Evolutionary conservation across 2,797 vertebrate species (phyloP).

Genomic region (Pseudochaenichthys georgianus): DNA sequence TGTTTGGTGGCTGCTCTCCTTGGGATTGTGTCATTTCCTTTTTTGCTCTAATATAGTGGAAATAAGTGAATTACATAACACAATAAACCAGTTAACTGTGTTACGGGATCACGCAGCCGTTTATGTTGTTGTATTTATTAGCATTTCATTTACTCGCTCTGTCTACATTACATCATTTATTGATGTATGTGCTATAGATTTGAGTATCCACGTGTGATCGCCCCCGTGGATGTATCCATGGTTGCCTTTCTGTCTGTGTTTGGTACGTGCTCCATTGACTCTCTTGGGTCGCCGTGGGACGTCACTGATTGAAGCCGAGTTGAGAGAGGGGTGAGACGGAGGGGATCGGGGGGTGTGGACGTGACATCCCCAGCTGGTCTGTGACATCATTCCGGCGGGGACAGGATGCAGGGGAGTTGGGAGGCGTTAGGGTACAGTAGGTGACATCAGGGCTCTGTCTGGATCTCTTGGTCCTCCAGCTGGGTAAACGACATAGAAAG

Average conservation of each 20-base stretch:
- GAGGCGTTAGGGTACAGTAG: conserved; percentile 67
- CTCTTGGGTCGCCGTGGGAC: conserved; percentile 77
- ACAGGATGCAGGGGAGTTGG: conserved; percentile 82
- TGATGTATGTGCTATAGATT: conserved; percentile 27
- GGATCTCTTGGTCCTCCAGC: conserved; percentile 77
- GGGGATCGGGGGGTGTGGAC: conserved; percentile 65
- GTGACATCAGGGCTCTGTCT: conserved; percentile 83
- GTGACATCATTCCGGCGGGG: conserved; percentile 82
- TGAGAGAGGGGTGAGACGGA: conserved; percentile 51
- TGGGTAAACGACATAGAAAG: conserved; percentile 81
- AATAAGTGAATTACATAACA: conserved; percentile 43
- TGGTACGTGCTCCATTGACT: conserved; percentile 83
- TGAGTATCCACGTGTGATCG: neutral
- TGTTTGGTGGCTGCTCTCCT: conserved; percentile 32
- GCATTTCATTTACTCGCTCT: conserved; percentile 33
- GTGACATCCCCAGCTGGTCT: conserved; percentile 86
- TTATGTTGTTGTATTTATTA: conserved; percentile 35
- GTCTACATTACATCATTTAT: conserved; percentile 22
- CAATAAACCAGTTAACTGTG: conserved; percentile 40
- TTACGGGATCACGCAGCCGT: conserved; percentile 12
- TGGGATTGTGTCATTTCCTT: conserved; percentile 14
- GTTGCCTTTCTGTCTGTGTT: conserved; percentile 56
- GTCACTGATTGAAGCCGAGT: conserved; percentile 74
- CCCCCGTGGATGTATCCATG: neutral
- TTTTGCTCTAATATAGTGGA: conserved; percentile 28